Conservation (phyloP, 2,797 vertebrate genomes). For the Anabas testudineus region DNA sequence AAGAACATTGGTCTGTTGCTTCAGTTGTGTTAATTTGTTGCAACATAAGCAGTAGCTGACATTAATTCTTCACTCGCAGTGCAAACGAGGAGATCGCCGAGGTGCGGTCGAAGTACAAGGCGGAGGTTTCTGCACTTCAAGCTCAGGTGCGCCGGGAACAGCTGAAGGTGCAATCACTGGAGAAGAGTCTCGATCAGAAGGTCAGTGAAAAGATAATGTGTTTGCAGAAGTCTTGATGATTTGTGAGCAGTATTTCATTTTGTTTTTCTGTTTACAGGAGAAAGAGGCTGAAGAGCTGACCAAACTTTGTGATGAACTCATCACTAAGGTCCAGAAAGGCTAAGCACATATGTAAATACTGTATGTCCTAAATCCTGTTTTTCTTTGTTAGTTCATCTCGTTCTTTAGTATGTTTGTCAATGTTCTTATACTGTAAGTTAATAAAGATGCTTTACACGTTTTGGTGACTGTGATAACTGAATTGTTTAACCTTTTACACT, state of each 20-base stretch:
- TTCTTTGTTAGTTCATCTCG: constrained; percentile 5
- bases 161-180: constrained; percentile 90
- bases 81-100: constrained; percentile 91
- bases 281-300: constrained; percentile 94
- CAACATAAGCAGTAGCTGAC: not conserved
- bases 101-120: constrained; percentile 86
- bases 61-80: constrained; percentile 69
- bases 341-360: constrained; percentile 61
- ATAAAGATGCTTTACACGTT: constrained; percentile 60
- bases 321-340: constrained; percentile 86
- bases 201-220: constrained; percentile 65
- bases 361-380: constrained; percentile 17
- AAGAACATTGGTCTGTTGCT: constrained; percentile 53
- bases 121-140: constrained; percentile 86
- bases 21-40: not conserved
- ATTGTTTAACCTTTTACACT: not conserved
- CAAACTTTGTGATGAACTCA: constrained; percentile 95
- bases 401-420: constrained; percentile 36
- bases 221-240: not conserved
- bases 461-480: not conserved
- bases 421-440: constrained; percentile 70
- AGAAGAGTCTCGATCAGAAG: constrained; percentile 93
- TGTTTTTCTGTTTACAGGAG: constrained; percentile 73
- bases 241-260: not conserved
- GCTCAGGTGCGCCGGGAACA: constrained; percentile 90